Evolutionary conservation across 2,888 invertebrate genomes (phyloP).

Genomic region (Mimachlamys varia): DNA sequence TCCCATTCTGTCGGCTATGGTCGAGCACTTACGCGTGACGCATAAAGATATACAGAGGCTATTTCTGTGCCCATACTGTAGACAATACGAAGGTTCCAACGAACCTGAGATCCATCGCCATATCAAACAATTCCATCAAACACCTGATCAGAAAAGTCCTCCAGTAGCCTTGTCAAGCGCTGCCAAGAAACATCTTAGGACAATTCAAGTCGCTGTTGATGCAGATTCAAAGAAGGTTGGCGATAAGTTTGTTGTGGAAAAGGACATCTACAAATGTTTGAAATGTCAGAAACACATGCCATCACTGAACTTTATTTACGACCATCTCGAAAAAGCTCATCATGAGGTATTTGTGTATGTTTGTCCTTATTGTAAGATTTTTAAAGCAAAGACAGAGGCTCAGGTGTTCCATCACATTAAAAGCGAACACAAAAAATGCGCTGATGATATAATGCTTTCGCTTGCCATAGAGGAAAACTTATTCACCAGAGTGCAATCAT

Average conservation of each 20-base stretch:
- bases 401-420: constrained; percentile 64
- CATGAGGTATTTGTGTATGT: constrained; percentile 70
- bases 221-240: constrained; percentile 62
- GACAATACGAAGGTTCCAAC: constrained; percentile 66
- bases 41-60: constrained; percentile 69
- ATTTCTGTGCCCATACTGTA: constrained; percentile 74
- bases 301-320: constrained; percentile 68
- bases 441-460: constrained; percentile 61
- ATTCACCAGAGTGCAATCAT: constrained; percentile 64
- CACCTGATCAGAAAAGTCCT: constrained; percentile 63
- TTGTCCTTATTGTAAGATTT: constrained; percentile 68
- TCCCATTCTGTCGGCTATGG: constrained; percentile 72
- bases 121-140: constrained; percentile 69
- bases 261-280: constrained; percentile 74
- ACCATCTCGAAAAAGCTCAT: constrained; percentile 70
- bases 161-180: constrained; percentile 73
- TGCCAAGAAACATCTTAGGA: constrained; percentile 68
- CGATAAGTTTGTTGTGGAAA: constrained; percentile 66
- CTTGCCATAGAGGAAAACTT: constrained; percentile 69
- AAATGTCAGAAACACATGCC: constrained; percentile 71
- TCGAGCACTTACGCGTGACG: constrained; percentile 69
- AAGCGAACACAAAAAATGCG: constrained; percentile 55
- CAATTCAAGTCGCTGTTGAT: constrained; percentile 63
- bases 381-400: constrained; percentile 65
- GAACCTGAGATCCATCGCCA: constrained; percentile 71